Evolutionary conservation across 2,888 invertebrate species (phyloP), one percentile per base, ranked within the genome.

Genomic region (Ormyrus rosae): DNA sequence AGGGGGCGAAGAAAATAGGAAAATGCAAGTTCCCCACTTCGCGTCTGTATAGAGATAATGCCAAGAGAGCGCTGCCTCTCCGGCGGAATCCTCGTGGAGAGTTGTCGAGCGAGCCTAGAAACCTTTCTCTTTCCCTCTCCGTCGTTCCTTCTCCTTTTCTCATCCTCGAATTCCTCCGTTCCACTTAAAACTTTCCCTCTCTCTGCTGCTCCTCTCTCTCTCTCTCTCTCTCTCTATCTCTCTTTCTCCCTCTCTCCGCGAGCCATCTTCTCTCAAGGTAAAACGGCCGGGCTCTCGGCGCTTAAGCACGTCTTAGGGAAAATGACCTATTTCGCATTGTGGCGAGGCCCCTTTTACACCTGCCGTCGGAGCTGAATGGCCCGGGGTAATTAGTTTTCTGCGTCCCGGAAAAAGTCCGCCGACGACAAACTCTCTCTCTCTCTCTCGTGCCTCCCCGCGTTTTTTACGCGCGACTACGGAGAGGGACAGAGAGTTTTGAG

Each of bases 311-410:
- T 72, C 64, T 69, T 70, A 58, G 51, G 45, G 64, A 63, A 78
- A 78, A 71, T 65, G 78, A 78, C 78, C 78, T 72, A 72, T 78
- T 78, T 78, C 67, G 78, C 72, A 53, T 61, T 61, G 72, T 72
- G 60, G 50, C 6, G 19, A 7, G n/a, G 50, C 63, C 63, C 64
- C 45, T 61, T 76, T 75, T 60, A 53, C 75, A 67, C 70, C 70
- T 58, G 61, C 48, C 6, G n/a, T n/a, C 48, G 13, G 48, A 50
- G 19, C 7, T 51, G 71, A 60, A 72, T 58, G 65, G 58, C 19
- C 45, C 19, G 46, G n/a, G 70, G 55, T 74, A 74, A 74, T 74
- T 74, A 74, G 74, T 74, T 74, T 74, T 74, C 74, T 48, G 51
- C 60, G 56, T 51, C 34, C 19, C 19, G 19, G 19, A 19, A 19